Base-by-base conservation (phyloP, 2,113 vertebrate genomes). In the Lophius piscatorius region DNA sequence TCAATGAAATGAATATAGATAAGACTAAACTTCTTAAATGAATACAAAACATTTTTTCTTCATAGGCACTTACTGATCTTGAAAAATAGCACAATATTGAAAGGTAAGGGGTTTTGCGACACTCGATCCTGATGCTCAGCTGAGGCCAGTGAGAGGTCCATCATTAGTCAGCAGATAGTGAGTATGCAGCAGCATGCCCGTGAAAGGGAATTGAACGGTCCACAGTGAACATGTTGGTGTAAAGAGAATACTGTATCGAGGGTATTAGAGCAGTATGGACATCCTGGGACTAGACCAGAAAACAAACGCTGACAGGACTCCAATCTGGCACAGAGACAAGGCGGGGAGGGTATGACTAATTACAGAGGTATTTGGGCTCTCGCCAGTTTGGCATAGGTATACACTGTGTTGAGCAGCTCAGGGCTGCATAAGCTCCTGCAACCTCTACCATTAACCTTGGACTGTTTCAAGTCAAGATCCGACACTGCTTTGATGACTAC, bases 321-420 rank as follows among this genome's bases (percentile, higher is more conserved):
- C 63, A 63, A 82, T 70, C 77, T 74, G 78, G 70, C 71, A 74
- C 48, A 65, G 59, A 54, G 62, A 81, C 20, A 36, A 81, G 64
- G 72, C 58, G 51, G 71, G 48, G 73, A 81, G 81, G 73, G 79
- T 72, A 80, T 77, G 76, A 78, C 85, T 87, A 87, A 88, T 87
- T 83, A 87, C 85, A 77, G 68, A 78, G 74, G 82, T 73, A 83
- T 88, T 75, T 78, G 82, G 72, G 66, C 51, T 44, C 29, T 47
- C 4, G 70, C 84, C 84, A 87, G 78, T 75, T 59, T 76, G 76
- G 68, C 78, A 60, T 73, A 82, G 31, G 52, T 22, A 57, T 68
- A 60, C 50, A 42, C 60, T 50, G 75, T 13, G 20, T 69, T 84
- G 70, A 76, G 57, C 78, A 58, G 44, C 76, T 71, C 61, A 29